Conservation (phyloP, 2,113 vertebrate genomes). For the Saimiri boliviensis region DNA sequence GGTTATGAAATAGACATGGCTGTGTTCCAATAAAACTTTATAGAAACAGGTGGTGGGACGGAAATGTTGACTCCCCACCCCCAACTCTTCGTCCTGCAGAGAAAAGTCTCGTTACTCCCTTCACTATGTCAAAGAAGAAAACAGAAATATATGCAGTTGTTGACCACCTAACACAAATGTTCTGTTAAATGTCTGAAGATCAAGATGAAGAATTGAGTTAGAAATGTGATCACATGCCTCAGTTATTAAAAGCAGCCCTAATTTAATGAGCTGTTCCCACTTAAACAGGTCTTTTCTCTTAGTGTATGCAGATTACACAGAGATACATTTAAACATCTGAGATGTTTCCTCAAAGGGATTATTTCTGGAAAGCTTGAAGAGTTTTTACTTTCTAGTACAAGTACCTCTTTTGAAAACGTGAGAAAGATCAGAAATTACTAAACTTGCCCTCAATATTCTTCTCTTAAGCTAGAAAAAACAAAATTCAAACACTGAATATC, state of each 20-base stretch:
- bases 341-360: not conserved
- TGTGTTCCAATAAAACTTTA: not conserved
- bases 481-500: not conserved
- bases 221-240: not conserved
- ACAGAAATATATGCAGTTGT: not conserved
- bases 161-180: not conserved
- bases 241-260: not conserved
- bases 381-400: conserved; percentile 10
- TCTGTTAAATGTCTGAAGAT: not conserved
- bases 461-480: not conserved
- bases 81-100: not conserved
- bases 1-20: not conserved
- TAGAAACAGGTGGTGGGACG: not conserved
- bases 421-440: not conserved
- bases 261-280: not conserved
- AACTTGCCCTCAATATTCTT: not conserved
- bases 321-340: not conserved
- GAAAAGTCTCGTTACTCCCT: not conserved
- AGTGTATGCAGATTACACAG: not conserved
- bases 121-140: not conserved
- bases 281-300: not conserved
- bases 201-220: not conserved
- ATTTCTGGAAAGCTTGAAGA: not conserved
- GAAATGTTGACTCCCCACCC: not conserved
- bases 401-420: not conserved